Base-by-base conservation (phyloP, 2,797 vertebrate species). In the Siniperca scherzeri region DNA sequence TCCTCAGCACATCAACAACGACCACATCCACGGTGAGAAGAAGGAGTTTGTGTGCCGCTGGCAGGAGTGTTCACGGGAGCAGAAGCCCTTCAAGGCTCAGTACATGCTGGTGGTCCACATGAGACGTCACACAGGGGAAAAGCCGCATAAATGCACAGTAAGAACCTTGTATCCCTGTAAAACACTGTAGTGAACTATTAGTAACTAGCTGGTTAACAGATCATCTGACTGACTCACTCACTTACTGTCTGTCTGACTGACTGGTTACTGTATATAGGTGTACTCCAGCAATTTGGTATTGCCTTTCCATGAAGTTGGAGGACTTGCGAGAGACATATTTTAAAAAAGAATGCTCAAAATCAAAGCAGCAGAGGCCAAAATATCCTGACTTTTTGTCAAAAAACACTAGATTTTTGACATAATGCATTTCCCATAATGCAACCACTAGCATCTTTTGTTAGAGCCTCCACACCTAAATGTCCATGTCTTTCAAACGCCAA, bases 61-160 rank as follows among this genome's bases (percentile, higher is more conserved):
- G 99, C 96, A 97, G 71, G 98, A 98, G 91, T 99, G 99, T 88
- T 98, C 98, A 0, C 93, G 98, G 60, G 99, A 99, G 88, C 97
- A 98, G 96, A 99, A 99, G 90, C 98, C 99, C 62, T 99, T 99
- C 93, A 99, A 99, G 93, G 98, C 99, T 1, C 99, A 99, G 95
- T 99, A 99, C 88, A 99, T 99, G 98, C 89, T 99, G 92, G 98
- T 99, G 86, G 99, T 99, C 79, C 99, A 99, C 92, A 99, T 99
- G 99, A 95, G 99, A 69, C 92, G 98, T 8, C 99, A 99, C 95
- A 99, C 99, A 0, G 98, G 98, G 48, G 98, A 99, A 94, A 99
- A 99, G 92, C 99, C 99, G 0, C 99, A 99, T 90, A 99, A 98
- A 89, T 99, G 99, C 97, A 99, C 98, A 73, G 98, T 99, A 94